phyloP scores from a whole-genome alignment of 2,888 invertebrate genomes.

The Danaus chrysippus region DNA sequence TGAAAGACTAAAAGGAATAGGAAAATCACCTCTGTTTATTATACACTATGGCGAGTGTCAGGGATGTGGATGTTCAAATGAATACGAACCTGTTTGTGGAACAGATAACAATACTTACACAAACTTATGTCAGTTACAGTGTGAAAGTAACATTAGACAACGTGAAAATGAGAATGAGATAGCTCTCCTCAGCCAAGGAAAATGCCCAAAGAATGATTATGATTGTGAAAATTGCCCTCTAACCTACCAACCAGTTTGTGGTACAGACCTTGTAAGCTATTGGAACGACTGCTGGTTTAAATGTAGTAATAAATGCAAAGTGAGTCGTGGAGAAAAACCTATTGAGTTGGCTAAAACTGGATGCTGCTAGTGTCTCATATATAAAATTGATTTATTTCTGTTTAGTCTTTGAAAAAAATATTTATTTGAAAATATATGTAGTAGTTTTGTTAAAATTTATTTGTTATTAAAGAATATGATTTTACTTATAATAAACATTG shows the following conservation, averaged over 20 bases:
- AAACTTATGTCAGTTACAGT: conserved; percentile 34
- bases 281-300: conserved; percentile 37
- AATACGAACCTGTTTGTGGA: conserved; percentile 36
- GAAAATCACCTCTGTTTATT: conserved; percentile 18
- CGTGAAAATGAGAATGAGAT: conserved; percentile 8
- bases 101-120: conserved; percentile 38
- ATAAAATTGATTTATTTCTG: neutral
- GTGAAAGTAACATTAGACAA: conserved; percentile 32
- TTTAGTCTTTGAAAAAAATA: no score
- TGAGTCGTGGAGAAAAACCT: conserved; percentile 1
- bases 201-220: conserved; percentile 20
- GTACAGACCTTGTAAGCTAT: conserved; percentile 36
- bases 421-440: no score
- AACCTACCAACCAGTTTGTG: conserved; percentile 35
- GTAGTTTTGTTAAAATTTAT: no score
- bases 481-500: no score
- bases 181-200: conserved; percentile 17
- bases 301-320: conserved; percentile 29
- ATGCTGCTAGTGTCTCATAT: neutral
- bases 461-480: no score
- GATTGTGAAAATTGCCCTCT: conserved; percentile 30
- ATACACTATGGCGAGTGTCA: conserved; percentile 29
- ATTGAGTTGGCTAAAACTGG: neutral
- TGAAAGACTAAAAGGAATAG: conserved; percentile 33
- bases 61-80: conserved; percentile 24